Conservation (phyloP, 2,113 vertebrate species). For the Zootoca vivipara region DNA sequence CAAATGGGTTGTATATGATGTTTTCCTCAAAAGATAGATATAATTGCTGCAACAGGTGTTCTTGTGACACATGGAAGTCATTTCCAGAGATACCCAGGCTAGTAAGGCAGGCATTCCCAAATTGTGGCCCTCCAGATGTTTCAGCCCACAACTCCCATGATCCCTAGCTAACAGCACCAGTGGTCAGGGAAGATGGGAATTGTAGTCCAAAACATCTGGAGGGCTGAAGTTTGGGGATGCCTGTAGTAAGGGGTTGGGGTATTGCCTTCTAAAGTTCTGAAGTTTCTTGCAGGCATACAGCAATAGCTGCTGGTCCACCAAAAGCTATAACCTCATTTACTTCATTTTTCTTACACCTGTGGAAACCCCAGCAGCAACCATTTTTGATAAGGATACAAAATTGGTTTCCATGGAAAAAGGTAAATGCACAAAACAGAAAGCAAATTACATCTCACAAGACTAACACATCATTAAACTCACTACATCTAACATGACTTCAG, state of each 20-base stretch:
- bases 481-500: slow-evolving; percentile 35
- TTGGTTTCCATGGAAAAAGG: slow-evolving; percentile 9
- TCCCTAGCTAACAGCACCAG: too few species aligned
- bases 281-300: not conserved
- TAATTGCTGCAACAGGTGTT: slow-evolving; percentile 43
- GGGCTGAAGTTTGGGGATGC: too few species aligned
- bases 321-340: not conserved
- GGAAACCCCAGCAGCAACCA: not conserved
- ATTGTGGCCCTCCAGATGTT: too few species aligned
- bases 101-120: too few species aligned
- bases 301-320: not conserved
- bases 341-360: not conserved
- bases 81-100: slow-evolving; percentile 1
- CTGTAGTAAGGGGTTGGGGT: not conserved
- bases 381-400: slow-evolving; percentile 21
- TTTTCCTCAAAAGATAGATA: slow-evolving; percentile 30
- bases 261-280: not conserved
- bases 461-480: slow-evolving; percentile 37
- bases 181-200: too few species aligned
- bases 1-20: slow-evolving; percentile 20
- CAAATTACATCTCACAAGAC: slow-evolving; percentile 50
- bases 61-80: slow-evolving; percentile 38
- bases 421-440: slow-evolving; percentile 4
- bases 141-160: too few species aligned
- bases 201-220: too few species aligned